A percentile compares a stretch with the other conserved stretches of the same genome.
Conservation (phyloP, 1,140 invertebrate genomes). For the Calycopis cecrops region DNA sequence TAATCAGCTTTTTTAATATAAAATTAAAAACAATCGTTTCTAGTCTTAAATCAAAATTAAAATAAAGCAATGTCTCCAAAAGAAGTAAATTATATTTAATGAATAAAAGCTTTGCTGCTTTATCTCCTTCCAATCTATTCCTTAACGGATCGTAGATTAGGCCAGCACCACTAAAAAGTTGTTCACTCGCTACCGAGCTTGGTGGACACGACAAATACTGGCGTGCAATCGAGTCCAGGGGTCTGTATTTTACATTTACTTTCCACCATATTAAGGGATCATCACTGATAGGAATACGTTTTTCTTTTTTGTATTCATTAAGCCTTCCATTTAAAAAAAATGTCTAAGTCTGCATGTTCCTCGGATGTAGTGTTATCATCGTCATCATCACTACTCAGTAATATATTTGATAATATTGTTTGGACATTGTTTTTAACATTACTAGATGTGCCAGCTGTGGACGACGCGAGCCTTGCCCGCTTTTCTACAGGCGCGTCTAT, state of each 20-base stretch:
- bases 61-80: too few species aligned
- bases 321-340: not conserved
- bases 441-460: not conserved
- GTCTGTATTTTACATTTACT: not conserved
- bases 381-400: slow-evolving; percentile 4
- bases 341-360: not conserved
- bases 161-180: too few species aligned
- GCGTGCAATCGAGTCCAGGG: not conserved
- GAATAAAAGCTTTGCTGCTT: slow-evolving; percentile 38
- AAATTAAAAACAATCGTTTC: too few species aligned
- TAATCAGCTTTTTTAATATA: too few species aligned
- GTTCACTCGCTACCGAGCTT: not conserved
- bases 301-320: not conserved
- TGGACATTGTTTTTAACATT: not conserved
- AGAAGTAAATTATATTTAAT: slow-evolving; percentile 34
- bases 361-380: not conserved
- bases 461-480: not conserved
- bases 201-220: not conserved
- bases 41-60: too few species aligned
- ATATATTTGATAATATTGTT: not conserved
- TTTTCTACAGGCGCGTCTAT: not conserved
- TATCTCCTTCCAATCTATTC: slow-evolving; percentile 30
- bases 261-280: slow-evolving; percentile 3
- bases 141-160: slow-evolving; percentile 33
- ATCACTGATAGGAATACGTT: not conserved